Conservation (phyloP, 2,797 vertebrate genomes). For the Hippopotamyrus pictus region DNA sequence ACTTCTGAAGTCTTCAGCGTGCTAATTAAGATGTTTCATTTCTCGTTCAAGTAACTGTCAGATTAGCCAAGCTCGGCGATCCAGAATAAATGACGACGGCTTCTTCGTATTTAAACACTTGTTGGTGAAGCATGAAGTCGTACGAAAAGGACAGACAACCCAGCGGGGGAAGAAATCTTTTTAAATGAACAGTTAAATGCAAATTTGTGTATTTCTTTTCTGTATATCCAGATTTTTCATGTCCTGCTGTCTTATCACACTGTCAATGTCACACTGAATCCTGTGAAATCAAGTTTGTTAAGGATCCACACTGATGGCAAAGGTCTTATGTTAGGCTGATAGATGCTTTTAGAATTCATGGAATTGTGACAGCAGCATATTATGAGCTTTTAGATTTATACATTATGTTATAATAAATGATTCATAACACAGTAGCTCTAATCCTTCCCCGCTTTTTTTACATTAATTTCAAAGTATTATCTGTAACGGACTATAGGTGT, state of each 20-base stretch:
- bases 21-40: constrained; percentile 4
- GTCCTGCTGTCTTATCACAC: background rate
- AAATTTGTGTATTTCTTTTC: background rate
- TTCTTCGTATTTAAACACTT: background rate
- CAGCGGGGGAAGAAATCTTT: background rate
- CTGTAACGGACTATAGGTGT: constrained; percentile 26
- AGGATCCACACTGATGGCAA: background rate
- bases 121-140: background rate
- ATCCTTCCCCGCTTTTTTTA: background rate
- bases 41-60: background rate
- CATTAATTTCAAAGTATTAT: constrained; percentile 16
- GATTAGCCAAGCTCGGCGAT: background rate
- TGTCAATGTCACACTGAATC: background rate
- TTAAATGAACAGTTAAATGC: background rate
- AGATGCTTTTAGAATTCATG: background rate
- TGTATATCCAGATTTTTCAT: background rate
- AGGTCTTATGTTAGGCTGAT: background rate
- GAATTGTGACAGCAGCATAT: background rate
- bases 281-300: background rate
- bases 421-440: constrained; percentile 6
- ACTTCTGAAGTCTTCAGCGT: background rate
- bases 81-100: background rate
- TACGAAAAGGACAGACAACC: background rate
- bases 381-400: background rate
- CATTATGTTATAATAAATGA: background rate